Conservation (phyloP, 2,888 invertebrate genomes). For the Lacanobia oleracea region DNA sequence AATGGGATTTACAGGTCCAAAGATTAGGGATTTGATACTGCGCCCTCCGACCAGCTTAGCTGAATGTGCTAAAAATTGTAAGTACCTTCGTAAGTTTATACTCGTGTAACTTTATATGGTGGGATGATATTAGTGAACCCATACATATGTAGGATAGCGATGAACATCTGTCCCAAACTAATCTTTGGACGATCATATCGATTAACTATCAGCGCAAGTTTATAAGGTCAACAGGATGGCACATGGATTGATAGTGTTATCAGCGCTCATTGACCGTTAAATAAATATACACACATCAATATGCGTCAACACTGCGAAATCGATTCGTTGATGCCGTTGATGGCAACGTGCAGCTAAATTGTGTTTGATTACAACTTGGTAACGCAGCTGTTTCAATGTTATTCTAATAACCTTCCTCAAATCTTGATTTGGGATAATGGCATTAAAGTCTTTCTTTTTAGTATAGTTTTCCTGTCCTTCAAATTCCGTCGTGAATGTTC, state of each 20-base stretch:
- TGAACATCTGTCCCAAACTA: conserved; percentile 4
- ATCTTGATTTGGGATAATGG: conserved; percentile 20
- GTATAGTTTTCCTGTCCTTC: conserved; percentile 45
- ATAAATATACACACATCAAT: conserved; percentile 24
- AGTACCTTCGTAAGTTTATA: no score
- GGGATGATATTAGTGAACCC: background rate
- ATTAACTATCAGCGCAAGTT: conserved; percentile 31
- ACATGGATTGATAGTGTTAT: conserved; percentile 45
- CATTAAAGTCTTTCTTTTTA: conserved; percentile 11
- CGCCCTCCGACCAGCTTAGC: background rate
- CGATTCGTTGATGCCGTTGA: background rate
- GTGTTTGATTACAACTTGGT: conserved; percentile 29
- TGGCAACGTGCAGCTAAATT: conserved; percentile 12
- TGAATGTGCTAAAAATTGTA: background rate
- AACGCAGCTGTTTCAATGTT: conserved; percentile 1
- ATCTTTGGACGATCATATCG: conserved; percentile 34
- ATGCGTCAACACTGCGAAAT: conserved; percentile 28
- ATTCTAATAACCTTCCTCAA: conserved; percentile 19
- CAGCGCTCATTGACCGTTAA: conserved; percentile 31
- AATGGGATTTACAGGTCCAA: conserved; percentile 29
- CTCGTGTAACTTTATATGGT: no score
- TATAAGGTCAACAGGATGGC: conserved; percentile 36
- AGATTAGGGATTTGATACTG: conserved; percentile 32
- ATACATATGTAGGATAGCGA: background rate
- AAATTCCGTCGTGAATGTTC: conserved; percentile 14